Conservation (phyloP, 2,113 vertebrate genomes). For the Austrofundulus limnaeus region DNA sequence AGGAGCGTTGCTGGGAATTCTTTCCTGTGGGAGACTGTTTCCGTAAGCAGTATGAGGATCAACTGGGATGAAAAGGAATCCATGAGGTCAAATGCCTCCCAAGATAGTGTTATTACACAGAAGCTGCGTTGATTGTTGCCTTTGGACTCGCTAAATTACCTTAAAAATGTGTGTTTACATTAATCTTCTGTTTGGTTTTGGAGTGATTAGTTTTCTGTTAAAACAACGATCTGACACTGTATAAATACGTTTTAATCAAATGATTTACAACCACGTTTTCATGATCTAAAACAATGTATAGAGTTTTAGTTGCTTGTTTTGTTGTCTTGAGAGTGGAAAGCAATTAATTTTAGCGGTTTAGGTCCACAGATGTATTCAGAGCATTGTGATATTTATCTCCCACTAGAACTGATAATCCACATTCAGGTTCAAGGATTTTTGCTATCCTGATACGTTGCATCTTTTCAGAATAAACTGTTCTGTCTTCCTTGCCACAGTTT, state of each 20-base stretch:
- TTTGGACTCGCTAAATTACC: constrained; percentile 32
- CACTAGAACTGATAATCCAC: constrained; percentile 1
- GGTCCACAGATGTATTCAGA: not conserved
- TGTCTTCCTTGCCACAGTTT: constrained; percentile 44
- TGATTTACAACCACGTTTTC: constrained; percentile 6
- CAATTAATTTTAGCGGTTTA: not conserved
- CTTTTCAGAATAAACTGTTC: constrained; percentile 53
- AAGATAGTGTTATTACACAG: constrained; percentile 33
- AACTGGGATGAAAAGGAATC: constrained; percentile 68
- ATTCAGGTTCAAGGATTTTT: not conserved
- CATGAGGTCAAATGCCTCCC: constrained; percentile 37
- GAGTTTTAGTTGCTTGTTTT: constrained; percentile 9
- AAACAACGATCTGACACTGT: not conserved
- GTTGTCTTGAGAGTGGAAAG: constrained; percentile 1
- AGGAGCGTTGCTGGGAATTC: constrained; percentile 82
- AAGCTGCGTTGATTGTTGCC: constrained; percentile 22
- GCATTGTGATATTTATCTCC: constrained; percentile 16
- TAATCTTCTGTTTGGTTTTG: constrained; percentile 21
- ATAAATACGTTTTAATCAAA: constrained; percentile 19
- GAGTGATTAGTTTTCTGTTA: not conserved
- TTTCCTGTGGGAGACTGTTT: constrained; percentile 83
- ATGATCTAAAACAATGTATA: not conserved
- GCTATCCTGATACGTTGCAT: constrained; percentile 13
- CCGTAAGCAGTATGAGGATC: constrained; percentile 80
- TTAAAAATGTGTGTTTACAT: constrained; percentile 23